Percentiles rank a stretch among this genome's conserved stretches.
Evolutionary conservation across 2,797 vertebrate genomes (phyloP).

Genomic region (Crax fasciolata): DNA sequence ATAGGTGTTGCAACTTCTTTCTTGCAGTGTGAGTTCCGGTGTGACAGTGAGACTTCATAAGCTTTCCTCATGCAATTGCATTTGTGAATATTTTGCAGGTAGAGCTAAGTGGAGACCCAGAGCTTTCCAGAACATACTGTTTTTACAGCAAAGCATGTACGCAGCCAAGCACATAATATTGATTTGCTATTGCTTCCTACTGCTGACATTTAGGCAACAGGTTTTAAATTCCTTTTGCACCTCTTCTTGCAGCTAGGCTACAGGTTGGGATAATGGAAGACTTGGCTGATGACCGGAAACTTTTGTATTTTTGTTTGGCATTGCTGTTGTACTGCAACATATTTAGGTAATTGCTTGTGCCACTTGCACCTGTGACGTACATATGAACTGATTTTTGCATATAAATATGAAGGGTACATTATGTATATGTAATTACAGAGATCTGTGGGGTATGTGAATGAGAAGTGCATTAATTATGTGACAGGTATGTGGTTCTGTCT

Average conservation of each 20-base stretch:
- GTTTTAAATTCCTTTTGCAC: neutral
- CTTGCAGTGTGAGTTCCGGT: neutral
- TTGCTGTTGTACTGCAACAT: neutral
- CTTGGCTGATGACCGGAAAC: neutral
- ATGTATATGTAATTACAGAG: neutral
- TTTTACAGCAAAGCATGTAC: neutral
- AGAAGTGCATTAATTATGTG: neutral
- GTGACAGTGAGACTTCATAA: neutral
- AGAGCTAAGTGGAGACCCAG: neutral
- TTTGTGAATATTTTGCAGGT: neutral
- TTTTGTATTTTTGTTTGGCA: neutral
- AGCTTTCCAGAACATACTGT: neutral
- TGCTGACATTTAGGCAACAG: neutral
- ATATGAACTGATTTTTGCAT: neutral
- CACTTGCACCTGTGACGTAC: neutral
- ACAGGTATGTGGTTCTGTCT: neutral
- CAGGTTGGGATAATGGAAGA: neutral
- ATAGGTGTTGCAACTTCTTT: neutral
- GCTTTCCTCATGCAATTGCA: neutral
- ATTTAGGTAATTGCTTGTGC: neutral
- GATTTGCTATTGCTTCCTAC: neutral
- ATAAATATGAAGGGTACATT: neutral
- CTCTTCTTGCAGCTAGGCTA: neutral
- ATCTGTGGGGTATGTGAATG: neutral
- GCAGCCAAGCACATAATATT: accelerated